phyloP scores from a whole-genome alignment of 2,113 vertebrate genomes.

The Gallinago jamesoni region DNA sequence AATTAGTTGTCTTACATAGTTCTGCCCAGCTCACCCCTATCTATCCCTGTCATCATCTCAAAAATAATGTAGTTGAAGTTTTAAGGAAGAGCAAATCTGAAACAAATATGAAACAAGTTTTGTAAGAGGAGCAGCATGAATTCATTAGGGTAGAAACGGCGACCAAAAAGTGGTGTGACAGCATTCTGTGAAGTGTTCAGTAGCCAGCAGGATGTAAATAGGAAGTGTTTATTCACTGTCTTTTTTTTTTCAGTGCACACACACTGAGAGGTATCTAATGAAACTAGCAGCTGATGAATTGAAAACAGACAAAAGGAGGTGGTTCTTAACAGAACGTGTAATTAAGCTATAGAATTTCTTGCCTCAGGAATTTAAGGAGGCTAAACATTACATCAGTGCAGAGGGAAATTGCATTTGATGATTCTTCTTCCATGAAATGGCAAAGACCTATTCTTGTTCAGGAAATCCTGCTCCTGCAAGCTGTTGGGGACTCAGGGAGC shows the following conservation, averaged over 20 bases:
- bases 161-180: neutral
- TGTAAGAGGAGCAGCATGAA: neutral
- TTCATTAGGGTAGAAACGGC: neutral
- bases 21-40: neutral
- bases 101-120: neutral
- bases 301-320: slow-evolving; percentile 49
- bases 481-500: neutral
- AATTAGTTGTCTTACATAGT: neutral
- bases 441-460: slow-evolving; percentile 28
- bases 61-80: neutral
- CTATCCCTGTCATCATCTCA: neutral
- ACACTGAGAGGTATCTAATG: slow-evolving; percentile 8
- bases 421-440: neutral
- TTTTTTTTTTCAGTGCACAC: neutral
- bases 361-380: slow-evolving; percentile 40
- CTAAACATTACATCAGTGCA: slow-evolving; percentile 32
- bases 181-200: neutral
- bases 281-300: slow-evolving; percentile 46
- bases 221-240: neutral
- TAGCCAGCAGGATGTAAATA: neutral
- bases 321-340: neutral
- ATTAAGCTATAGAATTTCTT: slow-evolving; percentile 57
- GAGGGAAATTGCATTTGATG: neutral
- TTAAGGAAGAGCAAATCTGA: neutral
- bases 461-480: slow-evolving; percentile 28